Evolutionary conservation across 2,797 vertebrate genomes (phyloP).

Genomic region (Sebastes cheni): DNA sequence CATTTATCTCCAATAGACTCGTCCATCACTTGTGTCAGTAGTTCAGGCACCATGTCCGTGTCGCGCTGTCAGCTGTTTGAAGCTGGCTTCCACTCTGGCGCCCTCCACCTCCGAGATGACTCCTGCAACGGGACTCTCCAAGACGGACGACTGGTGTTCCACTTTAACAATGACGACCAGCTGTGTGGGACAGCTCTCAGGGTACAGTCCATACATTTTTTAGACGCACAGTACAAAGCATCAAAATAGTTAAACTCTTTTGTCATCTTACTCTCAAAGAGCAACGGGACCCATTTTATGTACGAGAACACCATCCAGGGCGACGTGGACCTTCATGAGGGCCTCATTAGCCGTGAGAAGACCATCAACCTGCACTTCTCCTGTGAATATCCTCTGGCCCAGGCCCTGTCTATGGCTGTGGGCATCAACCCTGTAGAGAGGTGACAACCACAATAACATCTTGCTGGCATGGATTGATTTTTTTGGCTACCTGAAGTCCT

Average conservation of each 20-base stretch:
- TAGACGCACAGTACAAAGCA: no score
- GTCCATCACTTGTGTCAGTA: constrained; percentile 55
- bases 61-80: constrained; percentile 80
- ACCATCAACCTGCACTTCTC: constrained; percentile 66
- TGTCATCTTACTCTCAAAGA: constrained; percentile 48
- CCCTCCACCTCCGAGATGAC: constrained; percentile 71
- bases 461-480: no score
- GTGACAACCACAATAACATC: neutral
- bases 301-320: constrained; percentile 77
- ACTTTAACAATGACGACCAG: constrained; percentile 62
- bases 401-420: constrained; percentile 70
- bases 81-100: constrained; percentile 58
- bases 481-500: neutral
- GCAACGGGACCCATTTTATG: constrained; percentile 77
- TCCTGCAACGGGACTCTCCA: constrained; percentile 62
- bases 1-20: constrained; percentile 60
- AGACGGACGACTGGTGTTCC: constrained; percentile 70
- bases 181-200: constrained; percentile 72
- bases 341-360: constrained; percentile 60
- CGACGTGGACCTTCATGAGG: constrained; percentile 20
- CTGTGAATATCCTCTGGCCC: constrained; percentile 70
- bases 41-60: constrained; percentile 66
- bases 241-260: no score
- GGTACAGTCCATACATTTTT: constrained; percentile 42
- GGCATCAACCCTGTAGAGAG: constrained; percentile 69